These are phyloP conservation scores for Philopedon plagiatum DNA, from an alignment of 2,888 invertebrate species.

Conservation along the genomic window DNA sequence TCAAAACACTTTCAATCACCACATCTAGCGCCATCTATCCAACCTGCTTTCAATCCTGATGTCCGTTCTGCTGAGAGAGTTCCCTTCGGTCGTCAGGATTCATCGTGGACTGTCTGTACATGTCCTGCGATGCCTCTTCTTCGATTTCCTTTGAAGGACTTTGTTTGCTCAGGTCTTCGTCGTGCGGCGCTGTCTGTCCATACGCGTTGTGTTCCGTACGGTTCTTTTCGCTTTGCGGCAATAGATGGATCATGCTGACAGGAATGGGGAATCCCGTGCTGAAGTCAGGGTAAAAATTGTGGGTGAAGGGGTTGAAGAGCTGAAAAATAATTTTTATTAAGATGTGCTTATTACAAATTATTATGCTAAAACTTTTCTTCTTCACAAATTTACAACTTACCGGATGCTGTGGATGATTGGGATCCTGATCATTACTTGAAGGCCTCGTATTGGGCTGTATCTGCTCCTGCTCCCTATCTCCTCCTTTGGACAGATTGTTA, in stretches of 20 bases:
- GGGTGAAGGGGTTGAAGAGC: conserved; percentile 84
- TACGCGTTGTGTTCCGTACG: conserved; percentile 71
- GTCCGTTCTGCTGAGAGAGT: conserved; percentile 83
- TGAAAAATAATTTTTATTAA: conserved; percentile 64
- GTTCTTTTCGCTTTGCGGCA: conserved; percentile 85
- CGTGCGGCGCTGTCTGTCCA: conserved; percentile 65
- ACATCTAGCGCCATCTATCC: conserved; percentile 43
- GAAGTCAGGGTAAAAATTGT: conserved; percentile 89
- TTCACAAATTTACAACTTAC: too few relatives aligned
- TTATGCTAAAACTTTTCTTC: too few relatives aligned
- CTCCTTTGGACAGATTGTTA: conserved; percentile 47
- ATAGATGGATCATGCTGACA: conserved; percentile 86
- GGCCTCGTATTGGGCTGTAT: conserved; percentile 71
- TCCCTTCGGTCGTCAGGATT: conserved; percentile 76
- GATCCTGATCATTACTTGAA: conserved; percentile 74
- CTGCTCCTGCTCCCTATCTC: conserved; percentile 65
- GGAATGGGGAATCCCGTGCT: conserved; percentile 85
- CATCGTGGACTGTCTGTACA: conserved; percentile 72
- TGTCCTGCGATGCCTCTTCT: conserved; percentile 63
- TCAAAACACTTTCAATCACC: not conserved
- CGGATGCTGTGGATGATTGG: conserved; percentile 37
- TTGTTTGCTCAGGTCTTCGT: conserved; percentile 70
- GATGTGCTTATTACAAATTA: too few relatives aligned
- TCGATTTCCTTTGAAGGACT: conserved; percentile 60
- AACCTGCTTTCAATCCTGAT: conserved; percentile 75